These are phyloP conservation scores for Varanus komodoensis DNA, from an alignment of 2,113 vertebrate genomes.

Conservation along the genomic window DNA sequence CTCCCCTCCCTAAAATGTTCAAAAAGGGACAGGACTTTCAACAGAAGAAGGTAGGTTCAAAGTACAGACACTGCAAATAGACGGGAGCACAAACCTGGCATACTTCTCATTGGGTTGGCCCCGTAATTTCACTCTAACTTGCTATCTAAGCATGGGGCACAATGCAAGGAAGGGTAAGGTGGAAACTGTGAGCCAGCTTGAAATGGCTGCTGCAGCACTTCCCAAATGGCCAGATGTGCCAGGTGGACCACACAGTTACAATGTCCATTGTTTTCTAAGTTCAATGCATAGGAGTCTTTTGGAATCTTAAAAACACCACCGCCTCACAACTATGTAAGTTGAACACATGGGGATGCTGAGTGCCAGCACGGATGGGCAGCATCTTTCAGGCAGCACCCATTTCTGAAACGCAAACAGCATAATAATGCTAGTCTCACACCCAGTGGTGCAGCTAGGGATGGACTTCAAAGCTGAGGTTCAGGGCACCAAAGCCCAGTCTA, in stretches of 20 bases:
- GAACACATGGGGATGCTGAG: not conserved
- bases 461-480: no score
- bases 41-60: not conserved
- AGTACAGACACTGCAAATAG: not conserved
- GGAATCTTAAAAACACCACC: not conserved
- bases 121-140: not conserved
- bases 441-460: no score
- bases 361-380: not conserved
- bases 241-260: not conserved
- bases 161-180: not conserved
- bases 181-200: not conserved
- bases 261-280: not conserved
- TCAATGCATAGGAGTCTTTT: not conserved
- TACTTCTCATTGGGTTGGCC: not conserved
- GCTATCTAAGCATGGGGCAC: no score
- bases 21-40: not conserved
- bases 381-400: not conserved
- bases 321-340: not conserved
- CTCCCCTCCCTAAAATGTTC: not conserved
- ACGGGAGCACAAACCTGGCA: no score
- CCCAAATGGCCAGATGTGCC: not conserved
- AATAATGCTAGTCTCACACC: not conserved
- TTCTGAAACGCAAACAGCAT: not conserved
- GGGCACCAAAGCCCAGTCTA: no score
- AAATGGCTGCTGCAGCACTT: not conserved